A percentile compares a stretch with the other conserved stretches of the same genome.
These are phyloP conservation scores for Narcine bancroftii DNA, from an alignment of 2,113 vertebrate genomes.

Conservation along the genomic window DNA sequence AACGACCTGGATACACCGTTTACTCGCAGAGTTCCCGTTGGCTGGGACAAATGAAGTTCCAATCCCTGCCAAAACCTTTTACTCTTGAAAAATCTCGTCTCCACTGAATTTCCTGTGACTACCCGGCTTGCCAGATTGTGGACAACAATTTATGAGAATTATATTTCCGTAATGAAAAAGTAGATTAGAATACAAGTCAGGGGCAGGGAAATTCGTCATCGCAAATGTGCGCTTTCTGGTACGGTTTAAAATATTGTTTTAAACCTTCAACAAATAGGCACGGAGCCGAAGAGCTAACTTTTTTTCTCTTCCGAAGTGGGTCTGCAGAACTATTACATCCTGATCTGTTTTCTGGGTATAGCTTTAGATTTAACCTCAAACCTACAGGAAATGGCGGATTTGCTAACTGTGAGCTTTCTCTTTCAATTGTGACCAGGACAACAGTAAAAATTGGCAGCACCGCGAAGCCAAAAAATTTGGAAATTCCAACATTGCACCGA, in stretches of 20 bases:
- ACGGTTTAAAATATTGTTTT: not conserved
- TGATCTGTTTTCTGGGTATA: not conserved
- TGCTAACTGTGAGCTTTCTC: constrained; percentile 10
- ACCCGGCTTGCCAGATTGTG: not conserved
- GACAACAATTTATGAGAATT: not conserved
- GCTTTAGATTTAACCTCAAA: not conserved
- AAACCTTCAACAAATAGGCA: not conserved
- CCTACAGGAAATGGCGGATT: constrained; percentile 8
- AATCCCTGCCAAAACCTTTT: not conserved
- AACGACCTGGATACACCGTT: not conserved
- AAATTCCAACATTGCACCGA: not conserved
- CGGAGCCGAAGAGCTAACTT: not conserved
- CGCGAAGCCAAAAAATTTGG: not conserved
- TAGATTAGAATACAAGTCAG: not conserved
- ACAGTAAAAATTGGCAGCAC: not conserved
- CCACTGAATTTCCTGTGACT: not conserved
- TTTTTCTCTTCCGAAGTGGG: not conserved
- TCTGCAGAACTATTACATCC: not conserved
- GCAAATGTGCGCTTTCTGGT: not conserved
- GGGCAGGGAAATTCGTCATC: not conserved
- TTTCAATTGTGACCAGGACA: not conserved
- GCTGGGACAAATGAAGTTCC: not conserved
- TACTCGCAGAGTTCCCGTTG: not conserved
- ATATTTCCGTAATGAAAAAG: not conserved
- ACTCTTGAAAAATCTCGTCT: not conserved